phyloP scores from a whole-genome alignment of 2,888 invertebrate genomes.

The Trilocha varians region DNA sequence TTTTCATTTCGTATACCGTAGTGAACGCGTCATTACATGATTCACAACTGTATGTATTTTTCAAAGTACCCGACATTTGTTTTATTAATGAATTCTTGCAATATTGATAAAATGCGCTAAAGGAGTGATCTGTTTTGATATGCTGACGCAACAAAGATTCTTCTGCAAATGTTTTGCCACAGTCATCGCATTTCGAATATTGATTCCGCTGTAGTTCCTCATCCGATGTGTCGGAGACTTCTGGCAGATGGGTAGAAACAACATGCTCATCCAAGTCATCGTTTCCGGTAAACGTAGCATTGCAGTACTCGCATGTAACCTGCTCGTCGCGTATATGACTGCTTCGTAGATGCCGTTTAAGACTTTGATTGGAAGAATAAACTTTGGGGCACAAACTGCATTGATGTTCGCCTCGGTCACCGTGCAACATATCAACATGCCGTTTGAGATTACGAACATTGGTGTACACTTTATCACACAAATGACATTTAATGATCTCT shows the following conservation, averaged over 20 bases:
- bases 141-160: slow-evolving; percentile 40
- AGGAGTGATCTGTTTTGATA: slow-evolving; percentile 41
- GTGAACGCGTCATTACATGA: slow-evolving; percentile 31
- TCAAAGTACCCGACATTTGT: slow-evolving; percentile 14
- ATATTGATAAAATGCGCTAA: slow-evolving; percentile 45
- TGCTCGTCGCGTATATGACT: slow-evolving; percentile 26
- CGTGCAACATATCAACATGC: slow-evolving; percentile 46
- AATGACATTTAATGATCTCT: slow-evolving; percentile 28
- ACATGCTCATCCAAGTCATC: slow-evolving; percentile 28
- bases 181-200: slow-evolving; percentile 25
- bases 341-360: slow-evolving; percentile 34
- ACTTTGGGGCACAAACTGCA: slow-evolving; percentile 50
- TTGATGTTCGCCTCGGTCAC: slow-evolving; percentile 32
- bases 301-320: slow-evolving; percentile 23
- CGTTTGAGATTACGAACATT: slow-evolving; percentile 44
- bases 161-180: slow-evolving; percentile 28
- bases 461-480: slow-evolving; percentile 42
- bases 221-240: not conserved
- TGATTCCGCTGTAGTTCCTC: not conserved
- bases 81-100: slow-evolving; percentile 38
- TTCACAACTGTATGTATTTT: slow-evolving; percentile 36
- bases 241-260: slow-evolving; percentile 5
- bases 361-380: slow-evolving; percentile 47
- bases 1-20: slow-evolving; percentile 40
- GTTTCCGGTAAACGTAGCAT: slow-evolving; percentile 20